Evolutionary conservation across 2,113 vertebrate genomes (phyloP), one percentile per base, ranked within the genome.

Genomic region (Casuarius casuarius): DNA sequence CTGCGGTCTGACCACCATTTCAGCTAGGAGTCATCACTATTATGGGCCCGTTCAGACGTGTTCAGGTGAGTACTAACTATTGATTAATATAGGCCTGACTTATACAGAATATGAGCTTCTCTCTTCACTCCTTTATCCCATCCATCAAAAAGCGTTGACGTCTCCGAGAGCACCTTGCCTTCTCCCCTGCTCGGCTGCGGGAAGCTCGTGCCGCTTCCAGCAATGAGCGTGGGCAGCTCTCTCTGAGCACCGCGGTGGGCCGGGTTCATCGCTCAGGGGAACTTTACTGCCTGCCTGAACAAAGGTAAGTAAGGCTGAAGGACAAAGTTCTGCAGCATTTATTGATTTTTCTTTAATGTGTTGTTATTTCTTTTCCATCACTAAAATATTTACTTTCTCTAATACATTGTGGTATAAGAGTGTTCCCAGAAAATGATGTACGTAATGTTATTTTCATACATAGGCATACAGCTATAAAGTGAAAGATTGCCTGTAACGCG

Each of bases 261-360:
- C 42, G 0, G 4, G 19, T 28, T 22, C 26, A 26, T 46, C 14
- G 71, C 92, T 73, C 15, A 1, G 10, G 82, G 52, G 72, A 73
- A 4, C 51, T 28, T n/a, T 44, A 31, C 28, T 83, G 62, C 71
- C 67, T 71, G 67, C 83, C 26, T 20, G n/a, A 62, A 51, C 31
- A 15, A 58, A 90, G 79, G 80, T 71, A 80, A 76, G 89, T 35
- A n/a, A 52, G 56, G 56, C 87, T 91, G 84, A 78, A 56, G 65
- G 83, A 66, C 85, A 82, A 42, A 83, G 51, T 84, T 56, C 80
- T 77, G 80, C 70, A 87, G 52, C 59, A 29, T 65, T 80, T 79
- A 90, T 90, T 74, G 89, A 95, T 85, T 93, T 92, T 73, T 29
- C 71, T 79, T 73, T 90, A 86, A 90, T 80, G 58, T 62, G 61